Evolutionary conservation across 2,888 invertebrate species (phyloP).

Genomic region (Lycophotia porphyrea): DNA sequence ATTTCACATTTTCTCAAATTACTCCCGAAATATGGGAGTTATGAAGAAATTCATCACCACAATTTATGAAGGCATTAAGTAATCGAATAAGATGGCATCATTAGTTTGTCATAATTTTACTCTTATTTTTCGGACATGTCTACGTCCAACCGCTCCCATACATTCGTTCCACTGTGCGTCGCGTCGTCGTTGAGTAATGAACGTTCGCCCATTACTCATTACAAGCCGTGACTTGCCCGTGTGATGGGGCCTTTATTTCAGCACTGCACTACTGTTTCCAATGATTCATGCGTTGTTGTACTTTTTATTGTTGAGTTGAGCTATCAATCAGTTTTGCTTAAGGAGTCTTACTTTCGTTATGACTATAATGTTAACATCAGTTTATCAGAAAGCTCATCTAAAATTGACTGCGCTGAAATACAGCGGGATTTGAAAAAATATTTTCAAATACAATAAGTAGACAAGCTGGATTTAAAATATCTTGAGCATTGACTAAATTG

Average conservation of each 20-base stretch:
- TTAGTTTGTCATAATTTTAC: too few relatives aligned
- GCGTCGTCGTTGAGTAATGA: slow-evolving; percentile 85
- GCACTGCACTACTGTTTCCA: slow-evolving; percentile 74
- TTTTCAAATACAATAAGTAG: neutral
- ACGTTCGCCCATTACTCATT: slow-evolving; percentile 81
- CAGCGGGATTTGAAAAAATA: neutral
- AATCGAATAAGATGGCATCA: too few relatives aligned
- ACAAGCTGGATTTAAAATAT: neutral
- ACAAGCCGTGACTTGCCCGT: slow-evolving; percentile 80
- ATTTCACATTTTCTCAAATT: too few relatives aligned
- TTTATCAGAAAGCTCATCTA: neutral
- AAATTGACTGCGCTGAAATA: neutral
- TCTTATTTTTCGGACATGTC: too few relatives aligned
- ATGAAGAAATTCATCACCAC: too few relatives aligned
- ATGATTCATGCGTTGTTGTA: slow-evolving; percentile 74
- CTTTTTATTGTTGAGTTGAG: slow-evolving; percentile 68
- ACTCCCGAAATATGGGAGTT: too few relatives aligned
- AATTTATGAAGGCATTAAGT: too few relatives aligned
- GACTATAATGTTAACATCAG: slow-evolving; percentile 18
- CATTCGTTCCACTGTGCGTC: too few relatives aligned
- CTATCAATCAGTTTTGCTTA: slow-evolving; percentile 66
- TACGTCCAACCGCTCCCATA: too few relatives aligned
- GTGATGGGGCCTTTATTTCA: slow-evolving; percentile 82
- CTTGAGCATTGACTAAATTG: neutral
- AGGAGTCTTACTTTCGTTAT: slow-evolving; percentile 39